These are phyloP conservation scores for Sphinx pinastri DNA, from an alignment of 2,888 invertebrate species.

Conservation along the genomic window DNA sequence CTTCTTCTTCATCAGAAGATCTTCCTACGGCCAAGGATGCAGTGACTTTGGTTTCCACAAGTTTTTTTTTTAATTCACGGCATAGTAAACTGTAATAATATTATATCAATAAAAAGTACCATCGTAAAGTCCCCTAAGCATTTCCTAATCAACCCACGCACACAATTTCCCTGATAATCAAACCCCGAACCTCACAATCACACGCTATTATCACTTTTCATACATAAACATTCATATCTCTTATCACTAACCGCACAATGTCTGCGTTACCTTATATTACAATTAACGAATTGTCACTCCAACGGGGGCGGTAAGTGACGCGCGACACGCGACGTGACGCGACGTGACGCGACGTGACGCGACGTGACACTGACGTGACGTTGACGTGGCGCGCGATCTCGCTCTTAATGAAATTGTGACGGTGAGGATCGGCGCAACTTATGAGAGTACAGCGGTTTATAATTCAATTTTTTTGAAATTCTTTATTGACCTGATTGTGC, in stretches of 20 bases:
- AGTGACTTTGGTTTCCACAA: too few relatives aligned
- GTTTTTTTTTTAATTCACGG: too few relatives aligned
- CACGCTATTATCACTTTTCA: too few relatives aligned
- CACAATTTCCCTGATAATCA: too few relatives aligned
- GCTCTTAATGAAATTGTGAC: constrained; percentile 80
- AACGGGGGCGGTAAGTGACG: constrained; percentile 42
- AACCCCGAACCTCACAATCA: too few relatives aligned
- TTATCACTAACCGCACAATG: constrained; percentile 19
- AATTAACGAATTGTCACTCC: constrained; percentile 62
- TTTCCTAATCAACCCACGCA: too few relatives aligned
- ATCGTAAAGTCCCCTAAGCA: too few relatives aligned
- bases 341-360: constrained; percentile 49
- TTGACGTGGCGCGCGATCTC: constrained; percentile 49
- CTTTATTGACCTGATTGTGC: too few relatives aligned
- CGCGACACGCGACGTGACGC: constrained; percentile 46
- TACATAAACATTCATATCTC: background rate
- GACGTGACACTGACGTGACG: constrained; percentile 47
- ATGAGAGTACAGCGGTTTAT: constrained; percentile 35
- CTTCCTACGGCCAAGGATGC: too few relatives aligned
- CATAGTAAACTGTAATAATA: too few relatives aligned
- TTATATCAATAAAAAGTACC: too few relatives aligned
- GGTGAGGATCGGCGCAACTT: constrained; percentile 45
- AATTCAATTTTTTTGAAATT: background rate
- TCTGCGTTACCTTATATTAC: constrained; percentile 44
- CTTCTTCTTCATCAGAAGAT: too few relatives aligned